Conservation (phyloP, 2,888 invertebrate genomes). For the Conomelus anceps region DNA sequence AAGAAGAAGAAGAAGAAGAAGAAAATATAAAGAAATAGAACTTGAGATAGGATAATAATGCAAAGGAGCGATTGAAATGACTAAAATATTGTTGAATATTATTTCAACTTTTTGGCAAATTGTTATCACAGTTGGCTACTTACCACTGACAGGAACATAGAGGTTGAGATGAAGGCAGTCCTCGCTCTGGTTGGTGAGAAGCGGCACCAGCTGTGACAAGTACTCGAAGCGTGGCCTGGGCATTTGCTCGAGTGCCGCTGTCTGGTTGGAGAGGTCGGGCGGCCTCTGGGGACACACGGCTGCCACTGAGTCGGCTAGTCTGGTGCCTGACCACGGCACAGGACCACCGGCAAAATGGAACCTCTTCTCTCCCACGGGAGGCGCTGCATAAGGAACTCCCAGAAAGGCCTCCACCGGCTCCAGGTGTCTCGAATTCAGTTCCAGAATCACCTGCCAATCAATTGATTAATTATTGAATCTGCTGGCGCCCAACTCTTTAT, state of each 20-base stretch:
- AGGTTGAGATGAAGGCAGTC: constrained; percentile 86
- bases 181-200: constrained; percentile 75
- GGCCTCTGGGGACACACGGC: constrained; percentile 68
- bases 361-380: constrained; percentile 62
- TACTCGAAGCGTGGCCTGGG: constrained; percentile 67
- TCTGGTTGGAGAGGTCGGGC: constrained; percentile 55
- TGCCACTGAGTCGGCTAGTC: constrained; percentile 65
- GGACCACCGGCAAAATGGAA: constrained; percentile 56
- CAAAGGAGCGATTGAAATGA: no score
- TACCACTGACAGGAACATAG: constrained; percentile 81
- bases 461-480: neutral
- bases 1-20: no score
- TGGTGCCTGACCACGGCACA: constrained; percentile 61
- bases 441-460: constrained; percentile 45
- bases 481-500: no score
- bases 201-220: constrained; percentile 60
- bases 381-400: constrained; percentile 77
- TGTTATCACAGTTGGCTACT: no score
- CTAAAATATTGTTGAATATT: no score
- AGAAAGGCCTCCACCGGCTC: constrained; percentile 72
- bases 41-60: no score
- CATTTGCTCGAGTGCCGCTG: constrained; percentile 63
- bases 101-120: no score
- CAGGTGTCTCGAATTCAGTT: constrained; percentile 47
- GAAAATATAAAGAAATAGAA: no score